Conservation (phyloP, 2,888 invertebrate species). For the Eilema sororculum region DNA sequence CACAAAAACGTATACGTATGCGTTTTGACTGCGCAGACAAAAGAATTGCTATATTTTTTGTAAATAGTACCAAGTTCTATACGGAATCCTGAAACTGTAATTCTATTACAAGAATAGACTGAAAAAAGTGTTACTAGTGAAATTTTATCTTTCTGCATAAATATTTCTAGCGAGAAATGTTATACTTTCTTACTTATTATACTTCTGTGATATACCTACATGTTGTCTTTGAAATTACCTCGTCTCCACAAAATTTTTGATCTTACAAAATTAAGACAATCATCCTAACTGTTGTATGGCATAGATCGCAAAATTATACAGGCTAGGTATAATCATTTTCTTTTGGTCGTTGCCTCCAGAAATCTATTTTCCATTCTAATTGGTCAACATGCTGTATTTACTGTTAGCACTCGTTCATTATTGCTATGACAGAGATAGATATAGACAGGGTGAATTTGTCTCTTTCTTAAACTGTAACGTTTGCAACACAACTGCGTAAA, state of each 20-base stretch:
- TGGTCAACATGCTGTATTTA: neutral
- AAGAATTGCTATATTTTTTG: neutral
- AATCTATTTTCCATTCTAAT: conserved; percentile 9
- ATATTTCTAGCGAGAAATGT: no score
- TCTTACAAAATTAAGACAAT: neutral
- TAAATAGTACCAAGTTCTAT: neutral
- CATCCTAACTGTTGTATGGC: neutral
- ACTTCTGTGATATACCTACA: no score
- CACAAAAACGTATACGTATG: neutral
- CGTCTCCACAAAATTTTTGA: neutral
- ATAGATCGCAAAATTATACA: neutral
- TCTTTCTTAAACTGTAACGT: conserved; percentile 24
- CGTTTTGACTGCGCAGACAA: neutral
- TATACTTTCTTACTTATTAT: no score
- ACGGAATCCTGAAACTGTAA: neutral
- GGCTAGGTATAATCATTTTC: neutral
- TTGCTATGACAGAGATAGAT: conserved; percentile 24
- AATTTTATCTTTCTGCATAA: no score
- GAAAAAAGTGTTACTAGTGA: no score
- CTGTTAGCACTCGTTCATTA: conserved; percentile 5
- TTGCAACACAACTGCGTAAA: conserved; percentile 42
- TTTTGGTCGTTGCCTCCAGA: conserved; percentile 2
- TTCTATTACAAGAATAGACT: neutral
- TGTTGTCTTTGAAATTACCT: neutral
- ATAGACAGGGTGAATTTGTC: conserved; percentile 18